Evolutionary conservation across 2,888 invertebrate species (phyloP).

Genomic region (Molanna angustata): DNA sequence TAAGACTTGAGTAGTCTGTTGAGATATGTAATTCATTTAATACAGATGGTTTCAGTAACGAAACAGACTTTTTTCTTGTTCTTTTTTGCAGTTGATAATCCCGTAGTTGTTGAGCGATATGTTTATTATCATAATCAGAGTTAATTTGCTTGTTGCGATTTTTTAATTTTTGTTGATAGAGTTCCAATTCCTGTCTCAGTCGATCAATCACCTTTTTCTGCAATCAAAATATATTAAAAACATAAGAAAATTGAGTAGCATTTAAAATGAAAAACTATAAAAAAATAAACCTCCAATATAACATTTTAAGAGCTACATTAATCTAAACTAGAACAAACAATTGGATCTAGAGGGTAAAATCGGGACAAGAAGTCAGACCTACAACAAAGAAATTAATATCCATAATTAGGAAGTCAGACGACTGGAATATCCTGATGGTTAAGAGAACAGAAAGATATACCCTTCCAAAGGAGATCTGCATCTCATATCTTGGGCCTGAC

Average conservation of each 20-base stretch:
- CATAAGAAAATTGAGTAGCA: neutral
- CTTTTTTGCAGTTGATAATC: slow-evolving; percentile 48
- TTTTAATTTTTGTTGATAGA: slow-evolving; percentile 51
- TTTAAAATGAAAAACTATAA: no score
- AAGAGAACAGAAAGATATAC: no score
- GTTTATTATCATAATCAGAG: slow-evolving; percentile 48
- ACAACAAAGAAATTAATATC: no score
- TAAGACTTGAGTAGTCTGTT: slow-evolving; percentile 43
- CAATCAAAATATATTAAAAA: slow-evolving; percentile 30
- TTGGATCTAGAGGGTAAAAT: no score
- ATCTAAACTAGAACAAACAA: no score
- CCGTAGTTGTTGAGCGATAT: slow-evolving; percentile 49
- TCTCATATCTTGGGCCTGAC: no score
- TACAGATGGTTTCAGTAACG: slow-evolving; percentile 50
- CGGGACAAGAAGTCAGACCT: no score
- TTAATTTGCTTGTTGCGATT: slow-evolving; percentile 48
- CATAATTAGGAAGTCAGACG: no score
- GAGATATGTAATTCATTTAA: slow-evolving; percentile 51
- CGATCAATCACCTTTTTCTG: slow-evolving; percentile 58
- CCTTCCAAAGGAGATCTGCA: no score
- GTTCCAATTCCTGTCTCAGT: slow-evolving; percentile 55
- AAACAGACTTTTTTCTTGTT: slow-evolving; percentile 43
- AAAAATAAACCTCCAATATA: no score
- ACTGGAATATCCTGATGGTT: no score
- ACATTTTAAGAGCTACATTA: no score